Conservation (phyloP, 2,888 invertebrate species). For the Cryptophagus acutangulus region DNA sequence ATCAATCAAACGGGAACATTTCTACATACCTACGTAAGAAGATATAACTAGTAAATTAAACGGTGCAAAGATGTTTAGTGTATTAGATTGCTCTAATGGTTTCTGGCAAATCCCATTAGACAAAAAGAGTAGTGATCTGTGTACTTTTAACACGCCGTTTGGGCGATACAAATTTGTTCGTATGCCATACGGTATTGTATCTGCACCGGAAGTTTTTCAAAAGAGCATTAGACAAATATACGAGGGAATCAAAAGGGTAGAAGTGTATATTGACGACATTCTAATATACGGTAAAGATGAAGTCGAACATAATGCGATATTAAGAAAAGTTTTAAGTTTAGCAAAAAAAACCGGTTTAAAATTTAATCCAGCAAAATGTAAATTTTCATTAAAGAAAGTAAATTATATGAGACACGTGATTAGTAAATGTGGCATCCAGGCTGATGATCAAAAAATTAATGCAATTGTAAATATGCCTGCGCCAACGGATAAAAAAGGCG, state of each 20-base stretch:
- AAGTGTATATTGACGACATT: constrained; percentile 24
- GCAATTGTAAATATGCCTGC: constrained; percentile 24
- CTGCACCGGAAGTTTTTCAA: constrained; percentile 16
- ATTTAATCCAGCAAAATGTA: constrained; percentile 27
- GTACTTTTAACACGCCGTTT: constrained; percentile 23
- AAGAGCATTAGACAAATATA: constrained; percentile 11
- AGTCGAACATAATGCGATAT: constrained; percentile 19
- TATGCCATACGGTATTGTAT: constrained; percentile 13
- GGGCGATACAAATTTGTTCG: constrained; percentile 17
- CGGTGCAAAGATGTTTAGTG: constrained; percentile 18
- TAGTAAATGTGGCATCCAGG: constrained; percentile 19
- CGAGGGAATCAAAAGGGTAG: constrained; percentile 14
- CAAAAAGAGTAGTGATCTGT: constrained; percentile 18
- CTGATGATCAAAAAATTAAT: constrained; percentile 24
- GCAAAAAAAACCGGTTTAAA: constrained; percentile 20
- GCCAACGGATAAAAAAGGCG: constrained; percentile 27
- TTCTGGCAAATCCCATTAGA: constrained; percentile 20
- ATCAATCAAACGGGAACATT: constrained; percentile 15
- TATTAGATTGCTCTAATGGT: constrained; percentile 18
- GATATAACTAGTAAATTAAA: constrained; percentile 18
- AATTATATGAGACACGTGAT: constrained; percentile 27
- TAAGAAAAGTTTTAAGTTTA: constrained; percentile 21
- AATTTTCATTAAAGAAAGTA: constrained; percentile 21
- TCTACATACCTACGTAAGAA: constrained; percentile 17
- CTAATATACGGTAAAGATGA: constrained; percentile 16